Evolutionary conservation across 1,140 invertebrate genomes (phyloP), one percentile per base, ranked within the genome.

Genomic region (Bombus sibiricus): DNA sequence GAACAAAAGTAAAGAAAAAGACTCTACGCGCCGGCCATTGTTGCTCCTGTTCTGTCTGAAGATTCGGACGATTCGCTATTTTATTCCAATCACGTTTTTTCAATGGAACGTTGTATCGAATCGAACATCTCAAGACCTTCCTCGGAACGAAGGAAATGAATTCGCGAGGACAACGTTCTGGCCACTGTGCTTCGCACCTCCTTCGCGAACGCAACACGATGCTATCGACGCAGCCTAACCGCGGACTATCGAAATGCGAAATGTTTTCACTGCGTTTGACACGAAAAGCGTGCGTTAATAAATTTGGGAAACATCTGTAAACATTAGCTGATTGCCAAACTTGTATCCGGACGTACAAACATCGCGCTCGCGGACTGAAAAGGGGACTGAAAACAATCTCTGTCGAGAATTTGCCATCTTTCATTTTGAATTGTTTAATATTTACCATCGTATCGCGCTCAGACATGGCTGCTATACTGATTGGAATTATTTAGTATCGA

Each of bases 231-330:
- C 64, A n/a, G 37, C 15, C 34, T 13, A 41, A 32, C 39, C 34
- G 3, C 18, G 12, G 18, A 66, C 32, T n/a, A 3, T 75, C 69
- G 75, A 77, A 80, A 80, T 59, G 57, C 72, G 37, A 64, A 68
- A 82, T 59, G 66, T 76, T 81, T 83, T 80, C 76, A 37, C 59
- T 77, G 53, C 47, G 32, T 34, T 69, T 47, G 69, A 32, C 71
- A n/a, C 76, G 80, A 91, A 91, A 88, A 81, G 89, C 83, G 62
- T 69, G 71, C 78, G 79, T 71, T 89, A 87, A 91, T 91, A 75
- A 91, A 90, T 90, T 85, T 75, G 78, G 74, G 53, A 62, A 89
- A 82, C 80, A 82, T 79, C 37, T 41, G 87, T 79, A 91, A 91
- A 91, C 82, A 90, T 62, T 78, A 84, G 59, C 85, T 85, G 87